Percentiles rank a stretch among this genome's conserved stretches.
Evolutionary conservation across 1,140 invertebrate genomes (phyloP).

Genomic region (Tetraneura akinire): DNA sequence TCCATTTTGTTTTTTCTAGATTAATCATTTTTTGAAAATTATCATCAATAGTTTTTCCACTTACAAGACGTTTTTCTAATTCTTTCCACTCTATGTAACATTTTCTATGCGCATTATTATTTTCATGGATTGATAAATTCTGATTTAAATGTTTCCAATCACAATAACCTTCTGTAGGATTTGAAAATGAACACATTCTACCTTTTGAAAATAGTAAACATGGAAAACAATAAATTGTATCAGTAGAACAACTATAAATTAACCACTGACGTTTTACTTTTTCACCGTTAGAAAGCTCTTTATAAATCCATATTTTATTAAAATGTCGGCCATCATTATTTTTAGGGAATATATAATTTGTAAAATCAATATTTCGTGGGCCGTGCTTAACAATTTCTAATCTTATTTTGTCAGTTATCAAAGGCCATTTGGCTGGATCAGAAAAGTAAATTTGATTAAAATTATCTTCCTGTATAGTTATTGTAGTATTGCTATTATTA

Average conservation of each 20-base stretch:
- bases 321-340: neutral
- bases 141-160: slow-evolving; percentile 15
- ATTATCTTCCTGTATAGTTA: neutral
- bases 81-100: too few species aligned
- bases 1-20: neutral
- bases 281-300: neutral
- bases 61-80: too few species aligned
- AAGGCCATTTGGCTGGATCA: neutral
- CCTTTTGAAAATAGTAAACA: neutral
- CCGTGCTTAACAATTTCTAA: neutral
- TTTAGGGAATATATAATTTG: slow-evolving; percentile 11
- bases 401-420: neutral
- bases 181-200: neutral
- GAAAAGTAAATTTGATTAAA: slow-evolving; percentile 4
- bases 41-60: neutral
- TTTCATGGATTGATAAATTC: neutral
- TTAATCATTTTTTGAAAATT: neutral
- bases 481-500: neutral
- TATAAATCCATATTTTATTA: slow-evolving; percentile 6
- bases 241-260: slow-evolving; percentile 1
- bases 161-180: neutral
- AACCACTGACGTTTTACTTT: slow-evolving; percentile 1
- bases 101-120: too few species aligned
- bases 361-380: neutral
- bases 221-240: slow-evolving; percentile 1